Base-by-base conservation (phyloP, 2,888 invertebrate species). In the Balanococcus diminutus region DNA sequence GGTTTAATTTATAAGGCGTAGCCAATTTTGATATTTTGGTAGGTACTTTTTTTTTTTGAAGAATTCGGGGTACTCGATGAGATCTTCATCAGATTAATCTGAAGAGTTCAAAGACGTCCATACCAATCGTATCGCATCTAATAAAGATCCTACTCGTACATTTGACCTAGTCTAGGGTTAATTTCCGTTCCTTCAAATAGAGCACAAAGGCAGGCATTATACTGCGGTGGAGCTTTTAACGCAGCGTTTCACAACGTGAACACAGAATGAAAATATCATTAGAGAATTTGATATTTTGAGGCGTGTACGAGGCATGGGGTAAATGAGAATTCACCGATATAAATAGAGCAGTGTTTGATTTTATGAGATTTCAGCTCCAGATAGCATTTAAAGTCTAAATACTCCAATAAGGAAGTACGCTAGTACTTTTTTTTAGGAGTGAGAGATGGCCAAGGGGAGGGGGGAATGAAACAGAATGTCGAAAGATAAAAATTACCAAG, bases 101-200 rank as follows among this genome's bases (percentile, higher is more conserved):
- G 25, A n/a, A 61, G 61, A 61, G 61, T 61, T 61, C 61, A 61
- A 61, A 61, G 61, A 25, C 61, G 25, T 25, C 9, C 6, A 9
- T 61, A 61, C 9, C 39, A 39, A 25, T 61, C 61, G 25, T 6
- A 46, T 46, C 46, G 46, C 22, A 61, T 61, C 19, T 14, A 61
- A 61, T 61, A 61, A 19, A 61, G 11, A 61, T 61, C 46, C 14
- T 16, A 5, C 36, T 61, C 46, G 6, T 16, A 5, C 36, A 36
- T 36, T 46, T 61, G 61, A 61, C 61, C 61, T 61, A 61, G 9
- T 61, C 61, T 61, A 9, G 61, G 11, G 25, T 25, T 61, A 61
- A 61, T 61, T 61, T 61, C 25, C 61, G 61, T 61, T 61, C 25
- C 61, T 61, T 61, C 25, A 61, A 61, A 61, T 61, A 61, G 61